phyloP scores from a whole-genome alignment of 2,797 vertebrate genomes.

The Peromyscus attwateri region DNA sequence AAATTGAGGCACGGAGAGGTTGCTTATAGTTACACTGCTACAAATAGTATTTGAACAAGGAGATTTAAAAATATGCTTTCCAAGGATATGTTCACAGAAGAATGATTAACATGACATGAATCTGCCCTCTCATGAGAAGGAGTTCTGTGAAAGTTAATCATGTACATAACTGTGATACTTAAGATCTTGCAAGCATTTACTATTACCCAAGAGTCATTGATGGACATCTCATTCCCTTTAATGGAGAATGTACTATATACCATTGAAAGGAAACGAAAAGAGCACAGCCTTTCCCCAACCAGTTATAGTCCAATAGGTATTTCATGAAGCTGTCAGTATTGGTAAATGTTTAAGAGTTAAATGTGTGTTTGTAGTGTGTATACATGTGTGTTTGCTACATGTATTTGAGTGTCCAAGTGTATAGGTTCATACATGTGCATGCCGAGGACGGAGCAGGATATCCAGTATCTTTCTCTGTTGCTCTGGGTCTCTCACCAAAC shows the following conservation, averaged over 20 bases:
- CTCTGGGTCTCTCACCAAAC: background rate
- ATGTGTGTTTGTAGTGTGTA: background rate
- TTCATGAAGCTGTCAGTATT: background rate
- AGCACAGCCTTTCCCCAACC: background rate
- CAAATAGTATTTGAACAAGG: background rate
- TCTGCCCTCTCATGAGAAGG: background rate
- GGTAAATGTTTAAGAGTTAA: background rate
- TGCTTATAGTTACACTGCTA: background rate
- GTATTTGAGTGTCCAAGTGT: background rate
- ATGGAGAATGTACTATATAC: background rate
- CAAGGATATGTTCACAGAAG: background rate
- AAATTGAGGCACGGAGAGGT: background rate
- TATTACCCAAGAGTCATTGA: background rate
- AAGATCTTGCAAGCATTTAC: background rate
- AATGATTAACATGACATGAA: background rate
- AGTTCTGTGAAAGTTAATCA: background rate
- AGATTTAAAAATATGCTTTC: background rate
- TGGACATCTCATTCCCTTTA: background rate
- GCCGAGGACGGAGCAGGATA: background rate
- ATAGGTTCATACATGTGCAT: background rate
- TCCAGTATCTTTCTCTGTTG: background rate
- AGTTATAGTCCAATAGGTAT: background rate
- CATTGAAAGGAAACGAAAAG: background rate
- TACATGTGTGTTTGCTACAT: background rate
- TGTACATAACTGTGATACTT: background rate